phyloP scores from a whole-genome alignment of 2,888 invertebrate species.

The Phalera bucephala region DNA sequence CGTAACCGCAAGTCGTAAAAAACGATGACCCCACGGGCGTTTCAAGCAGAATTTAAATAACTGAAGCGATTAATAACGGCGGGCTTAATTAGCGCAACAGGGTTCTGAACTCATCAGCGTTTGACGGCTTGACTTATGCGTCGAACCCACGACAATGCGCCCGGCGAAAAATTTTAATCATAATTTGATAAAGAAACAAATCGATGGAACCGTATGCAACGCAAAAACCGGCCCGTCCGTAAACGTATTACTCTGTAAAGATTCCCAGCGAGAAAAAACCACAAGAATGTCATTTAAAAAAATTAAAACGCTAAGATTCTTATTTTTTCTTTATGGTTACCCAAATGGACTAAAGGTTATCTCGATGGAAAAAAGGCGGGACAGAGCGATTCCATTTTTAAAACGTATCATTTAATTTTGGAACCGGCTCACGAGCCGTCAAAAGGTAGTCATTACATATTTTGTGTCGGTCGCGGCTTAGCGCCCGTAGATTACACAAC shows the following conservation, averaged over 20 bases:
- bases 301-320: conserved; percentile 75
- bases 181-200: conserved; percentile 53
- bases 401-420: conserved; percentile 83
- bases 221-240: conserved; percentile 65
- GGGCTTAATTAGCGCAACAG: conserved; percentile 68
- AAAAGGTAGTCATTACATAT: conserved; percentile 82
- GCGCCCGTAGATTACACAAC: conserved; percentile 63
- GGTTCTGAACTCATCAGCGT: conserved; percentile 62
- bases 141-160: conserved; percentile 55
- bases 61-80: conserved; percentile 71
- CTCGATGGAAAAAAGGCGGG: conserved; percentile 80
- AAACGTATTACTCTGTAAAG: conserved; percentile 70
- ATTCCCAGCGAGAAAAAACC: conserved; percentile 78
- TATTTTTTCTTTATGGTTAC: conserved; percentile 75
- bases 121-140: conserved; percentile 63
- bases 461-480: conserved; percentile 73
- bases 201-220: conserved; percentile 51
- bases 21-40: conserved; percentile 57
- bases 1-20: conserved; percentile 70
- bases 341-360: conserved; percentile 81
- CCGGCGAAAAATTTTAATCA: conserved; percentile 53
- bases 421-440: conserved; percentile 81
- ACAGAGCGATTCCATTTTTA: conserved; percentile 81
- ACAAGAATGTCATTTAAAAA: conserved; percentile 82
- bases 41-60: conserved; percentile 68